These are phyloP conservation scores for Heterocephalus glaber DNA, from an alignment of 2,113 vertebrate genomes.

Conservation along the genomic window DNA sequence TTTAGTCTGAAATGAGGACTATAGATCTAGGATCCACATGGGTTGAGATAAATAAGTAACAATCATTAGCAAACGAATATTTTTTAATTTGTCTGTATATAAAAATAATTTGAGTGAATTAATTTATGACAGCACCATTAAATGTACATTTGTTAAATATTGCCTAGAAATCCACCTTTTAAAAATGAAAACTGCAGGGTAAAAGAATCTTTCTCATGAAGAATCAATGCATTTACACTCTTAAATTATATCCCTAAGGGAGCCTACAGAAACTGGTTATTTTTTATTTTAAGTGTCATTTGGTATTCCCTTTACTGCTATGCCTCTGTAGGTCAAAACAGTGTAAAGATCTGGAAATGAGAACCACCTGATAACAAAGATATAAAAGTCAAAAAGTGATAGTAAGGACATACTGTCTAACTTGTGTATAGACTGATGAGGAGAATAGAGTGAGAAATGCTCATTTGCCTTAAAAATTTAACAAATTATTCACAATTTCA, in stretches of 20 bases:
- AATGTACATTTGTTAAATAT: conserved; percentile 60
- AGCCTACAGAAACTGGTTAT: conserved; percentile 39
- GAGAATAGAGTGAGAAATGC: neutral
- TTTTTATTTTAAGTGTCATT: conserved; percentile 70
- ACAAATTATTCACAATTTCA: neutral
- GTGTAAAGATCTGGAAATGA: conserved; percentile 40
- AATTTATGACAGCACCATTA: neutral
- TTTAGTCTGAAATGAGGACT: conserved; percentile 33
- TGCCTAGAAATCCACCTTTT: conserved; percentile 38
- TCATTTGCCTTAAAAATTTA: neutral
- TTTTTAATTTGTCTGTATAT: neutral
- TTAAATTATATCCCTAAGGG: conserved; percentile 35
- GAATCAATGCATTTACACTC: conserved; percentile 62
- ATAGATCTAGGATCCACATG: neutral
- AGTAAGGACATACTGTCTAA: neutral
- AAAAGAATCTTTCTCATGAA: conserved; percentile 32
- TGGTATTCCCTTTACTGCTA: conserved; percentile 67
- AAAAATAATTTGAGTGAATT: neutral
- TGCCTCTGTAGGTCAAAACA: conserved; percentile 53
- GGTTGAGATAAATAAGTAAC: neutral
- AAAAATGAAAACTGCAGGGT: neutral
- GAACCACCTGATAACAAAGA: conserved; percentile 52
- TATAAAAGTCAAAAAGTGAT: conserved; percentile 54
- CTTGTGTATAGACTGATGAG: neutral
- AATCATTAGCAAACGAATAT: neutral